Conservation (phyloP, 2,113 vertebrate genomes). For the Phyllostomus hastatus region DNA sequence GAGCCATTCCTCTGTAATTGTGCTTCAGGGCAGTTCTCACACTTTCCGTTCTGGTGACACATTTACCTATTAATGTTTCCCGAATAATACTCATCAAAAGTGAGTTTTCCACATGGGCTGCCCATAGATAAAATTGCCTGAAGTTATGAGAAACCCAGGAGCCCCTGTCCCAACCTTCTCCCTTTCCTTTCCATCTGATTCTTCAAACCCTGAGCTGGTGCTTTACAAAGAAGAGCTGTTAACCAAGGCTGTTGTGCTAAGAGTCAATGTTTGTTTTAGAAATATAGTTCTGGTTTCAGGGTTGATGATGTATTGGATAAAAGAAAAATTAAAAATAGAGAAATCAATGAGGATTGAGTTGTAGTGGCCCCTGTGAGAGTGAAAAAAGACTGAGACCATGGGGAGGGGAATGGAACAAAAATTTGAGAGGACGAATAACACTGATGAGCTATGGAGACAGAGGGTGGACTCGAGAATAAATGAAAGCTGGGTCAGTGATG, state of each 20-base stretch:
- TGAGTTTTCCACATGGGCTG: neutral
- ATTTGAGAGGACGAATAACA: neutral
- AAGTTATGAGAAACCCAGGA: neutral
- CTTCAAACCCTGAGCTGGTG: neutral
- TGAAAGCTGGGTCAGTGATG: neutral
- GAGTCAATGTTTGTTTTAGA: neutral
- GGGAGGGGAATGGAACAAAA: neutral
- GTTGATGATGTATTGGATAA: neutral
- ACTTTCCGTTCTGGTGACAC: neutral
- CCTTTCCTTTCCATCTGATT: neutral
- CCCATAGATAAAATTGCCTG: no score
- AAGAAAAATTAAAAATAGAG: neutral
- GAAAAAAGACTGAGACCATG: neutral
- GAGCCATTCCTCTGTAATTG: neutral
- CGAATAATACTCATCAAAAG: neutral
- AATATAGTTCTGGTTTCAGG: neutral
- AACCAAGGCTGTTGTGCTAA: neutral
- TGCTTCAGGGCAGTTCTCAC: neutral
- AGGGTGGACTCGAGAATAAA: neutral
- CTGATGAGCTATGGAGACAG: neutral
- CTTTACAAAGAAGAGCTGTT: neutral
- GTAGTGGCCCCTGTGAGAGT: neutral
- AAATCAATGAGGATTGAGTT: neutral
- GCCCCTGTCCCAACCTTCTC: no score
- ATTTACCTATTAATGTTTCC: neutral